A percentile compares a stretch with the other conserved stretches of the same genome.
Conservation (phyloP, 1,140 invertebrate species). For the Polypedilum pembai region DNA sequence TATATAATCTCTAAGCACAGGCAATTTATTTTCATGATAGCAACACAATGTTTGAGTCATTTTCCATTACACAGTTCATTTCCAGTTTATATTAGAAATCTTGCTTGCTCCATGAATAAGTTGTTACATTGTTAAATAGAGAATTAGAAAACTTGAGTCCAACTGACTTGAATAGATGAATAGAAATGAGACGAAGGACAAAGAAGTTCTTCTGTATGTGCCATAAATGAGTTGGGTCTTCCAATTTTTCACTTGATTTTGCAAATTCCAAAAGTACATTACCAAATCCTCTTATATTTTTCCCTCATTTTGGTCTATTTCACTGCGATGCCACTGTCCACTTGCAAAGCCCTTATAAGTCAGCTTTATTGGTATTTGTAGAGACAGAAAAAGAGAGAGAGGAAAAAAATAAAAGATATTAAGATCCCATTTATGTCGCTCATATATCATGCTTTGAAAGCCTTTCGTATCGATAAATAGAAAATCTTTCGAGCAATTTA, state of each 20-base stretch:
- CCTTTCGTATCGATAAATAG: neutral
- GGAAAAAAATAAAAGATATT: neutral
- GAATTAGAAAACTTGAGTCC: neutral
- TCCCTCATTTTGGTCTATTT: neutral
- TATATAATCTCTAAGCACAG: neutral
- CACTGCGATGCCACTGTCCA: neutral
- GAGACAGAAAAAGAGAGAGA: too few species aligned
- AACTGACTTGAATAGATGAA: neutral
- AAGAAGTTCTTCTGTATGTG: neutral
- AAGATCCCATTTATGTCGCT: neutral
- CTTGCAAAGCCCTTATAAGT: neutral
- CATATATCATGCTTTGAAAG: neutral
- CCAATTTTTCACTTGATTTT: slow-evolving; percentile 14
- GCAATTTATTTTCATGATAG: slow-evolving; percentile 25
- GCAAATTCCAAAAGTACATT: slow-evolving; percentile 6
- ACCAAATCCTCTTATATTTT: neutral
- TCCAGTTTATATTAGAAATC: neutral
- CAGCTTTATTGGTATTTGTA: neutral
- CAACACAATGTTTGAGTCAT: slow-evolving; percentile 18
- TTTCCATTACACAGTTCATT: slow-evolving; percentile 23
- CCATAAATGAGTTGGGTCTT: neutral
- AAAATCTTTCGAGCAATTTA: neutral
- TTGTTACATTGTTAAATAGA: slow-evolving; percentile 26
- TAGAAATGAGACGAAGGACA: neutral
- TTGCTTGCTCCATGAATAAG: slow-evolving; percentile 24